phyloP scores from a whole-genome alignment of 2,113 vertebrate species.

The Daphoenositta chrysoptera region DNA sequence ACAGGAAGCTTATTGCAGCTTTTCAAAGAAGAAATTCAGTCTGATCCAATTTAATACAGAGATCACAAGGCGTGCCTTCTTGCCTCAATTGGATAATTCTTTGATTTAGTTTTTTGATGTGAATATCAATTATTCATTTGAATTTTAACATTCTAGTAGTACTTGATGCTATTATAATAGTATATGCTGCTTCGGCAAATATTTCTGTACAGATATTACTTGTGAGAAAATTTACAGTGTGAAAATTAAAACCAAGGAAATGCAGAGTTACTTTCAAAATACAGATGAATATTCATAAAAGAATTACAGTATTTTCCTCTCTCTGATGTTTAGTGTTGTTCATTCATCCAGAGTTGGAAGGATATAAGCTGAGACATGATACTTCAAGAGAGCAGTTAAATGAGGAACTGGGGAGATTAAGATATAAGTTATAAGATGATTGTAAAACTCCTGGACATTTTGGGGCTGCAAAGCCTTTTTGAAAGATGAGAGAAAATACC shows the following conservation, averaged over 20 bases:
- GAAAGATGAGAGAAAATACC: not conserved
- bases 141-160: constrained; percentile 27
- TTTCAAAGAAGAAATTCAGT: constrained; percentile 2
- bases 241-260: constrained; percentile 52
- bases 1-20: not conserved
- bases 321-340: constrained; percentile 38
- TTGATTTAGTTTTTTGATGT: constrained; percentile 45
- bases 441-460: constrained; percentile 51
- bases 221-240: not conserved
- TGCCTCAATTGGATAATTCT: constrained; percentile 36
- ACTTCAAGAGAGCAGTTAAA: constrained; percentile 39
- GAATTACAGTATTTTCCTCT: constrained; percentile 1
- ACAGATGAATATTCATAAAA: constrained; percentile 55
- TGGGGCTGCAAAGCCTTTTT: not conserved
- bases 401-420: constrained; percentile 41
- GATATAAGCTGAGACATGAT: constrained; percentile 35
- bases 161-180: constrained; percentile 4
- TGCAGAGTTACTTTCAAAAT: constrained; percentile 34
- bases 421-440: not conserved
- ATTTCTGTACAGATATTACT: not conserved
- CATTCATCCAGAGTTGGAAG: constrained; percentile 29
- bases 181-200: constrained; percentile 20
- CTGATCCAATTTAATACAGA: constrained; percentile 5
- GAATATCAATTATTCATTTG: constrained; percentile 53
- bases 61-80: not conserved